Evolutionary conservation across 2,888 invertebrate genomes (phyloP), one percentile per base, ranked within the genome.

Genomic region (Drosophila nr. perissopoda): DNA sequence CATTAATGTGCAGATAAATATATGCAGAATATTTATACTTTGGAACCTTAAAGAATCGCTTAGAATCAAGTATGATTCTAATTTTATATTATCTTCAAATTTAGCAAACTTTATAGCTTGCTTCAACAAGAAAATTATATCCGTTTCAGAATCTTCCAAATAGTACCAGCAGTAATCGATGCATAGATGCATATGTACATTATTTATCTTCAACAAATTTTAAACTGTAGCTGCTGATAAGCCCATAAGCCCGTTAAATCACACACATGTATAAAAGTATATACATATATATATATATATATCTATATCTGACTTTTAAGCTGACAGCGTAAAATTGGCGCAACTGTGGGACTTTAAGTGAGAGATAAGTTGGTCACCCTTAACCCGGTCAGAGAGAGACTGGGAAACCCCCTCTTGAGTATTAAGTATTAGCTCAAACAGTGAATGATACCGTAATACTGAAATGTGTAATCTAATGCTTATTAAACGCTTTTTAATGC

Each of bases 401-500:
- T 16, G 16, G 25, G 8, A 46, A 16, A 7, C 46, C 25, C 13
- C 25, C 29, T 21, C 31, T 27, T 59, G 21, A 60, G 52, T 40
- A 71, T 73, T 59, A 34, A 65, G 52, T 46, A 71, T 73, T 33
- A 25, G 42, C 29, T 62, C 52, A 63, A 63, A 54, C 40, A 34
- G 40, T 29, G 33, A 46, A 49, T 54, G 46, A 70, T 56, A 38
- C 56, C 34, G 54, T 54, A 18, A 38, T 38, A 56, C 40, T n/a
- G 29, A 27, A 38, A n/a, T 74, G 75, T 80, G 84, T 87, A 84
- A 87, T 85, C 85, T 89, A 89, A 89, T 80, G 87, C 87, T 87
- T 87, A 87, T 87, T 87, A 87, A 87, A 87, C 76, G 87, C 83
- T 85, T 87, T 87, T 89, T 80, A 87, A 89, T 84, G 78, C 86